Percentiles rank a stretch among this genome's conserved stretches.
These are phyloP conservation scores for Porites lutea DNA, from an alignment of 64 coral and sea anemone species.

Conservation along the genomic window DNA sequence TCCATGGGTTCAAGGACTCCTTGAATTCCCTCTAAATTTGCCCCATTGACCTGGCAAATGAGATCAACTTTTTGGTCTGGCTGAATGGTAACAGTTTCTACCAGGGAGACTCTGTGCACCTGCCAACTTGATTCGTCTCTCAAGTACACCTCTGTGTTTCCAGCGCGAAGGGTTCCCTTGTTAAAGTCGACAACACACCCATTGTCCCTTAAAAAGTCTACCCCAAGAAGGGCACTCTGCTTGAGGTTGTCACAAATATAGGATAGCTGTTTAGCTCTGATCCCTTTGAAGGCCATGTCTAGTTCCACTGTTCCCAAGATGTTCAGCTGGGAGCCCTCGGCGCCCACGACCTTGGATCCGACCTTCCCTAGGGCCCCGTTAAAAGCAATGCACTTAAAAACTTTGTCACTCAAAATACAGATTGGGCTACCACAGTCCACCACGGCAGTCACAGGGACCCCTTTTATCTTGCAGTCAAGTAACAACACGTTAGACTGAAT, in stretches of 20 bases:
- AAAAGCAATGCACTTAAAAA: constrained; percentile 25
- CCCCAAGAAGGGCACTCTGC: constrained; percentile 1
- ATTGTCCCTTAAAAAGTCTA: constrained; percentile 16
- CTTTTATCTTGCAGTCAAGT: constrained; percentile 43
- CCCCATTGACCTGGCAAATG: too few relatives aligned
- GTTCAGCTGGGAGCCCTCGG: neutral
- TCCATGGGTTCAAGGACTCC: constrained; percentile 13
- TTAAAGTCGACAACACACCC: constrained; percentile 29
- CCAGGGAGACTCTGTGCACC: constrained; percentile 49
- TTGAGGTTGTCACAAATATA: constrained; percentile 52
- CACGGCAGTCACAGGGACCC: constrained; percentile 38
- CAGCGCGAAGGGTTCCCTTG: constrained; percentile 12
- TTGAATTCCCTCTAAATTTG: too few relatives aligned
- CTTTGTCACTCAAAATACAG: constrained; percentile 28
- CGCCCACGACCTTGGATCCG: neutral
- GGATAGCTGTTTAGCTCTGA: constrained; percentile 26
- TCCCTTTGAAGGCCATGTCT: constrained; percentile 21
- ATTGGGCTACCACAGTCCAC: constrained; percentile 65
- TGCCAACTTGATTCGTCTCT: constrained; percentile 23
- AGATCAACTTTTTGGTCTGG: neutral
- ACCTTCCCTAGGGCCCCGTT: constrained; percentile 7
- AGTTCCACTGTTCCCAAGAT: constrained; percentile 44
- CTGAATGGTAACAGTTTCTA: constrained; percentile 52
- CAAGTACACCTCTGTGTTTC: constrained; percentile 26
- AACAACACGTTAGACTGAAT: constrained; percentile 20